A percentile compares a stretch with the other conserved stretches of the same genome.
Conservation (phyloP, 2,888 invertebrate species). For the Anoplius nigerrimus region DNA sequence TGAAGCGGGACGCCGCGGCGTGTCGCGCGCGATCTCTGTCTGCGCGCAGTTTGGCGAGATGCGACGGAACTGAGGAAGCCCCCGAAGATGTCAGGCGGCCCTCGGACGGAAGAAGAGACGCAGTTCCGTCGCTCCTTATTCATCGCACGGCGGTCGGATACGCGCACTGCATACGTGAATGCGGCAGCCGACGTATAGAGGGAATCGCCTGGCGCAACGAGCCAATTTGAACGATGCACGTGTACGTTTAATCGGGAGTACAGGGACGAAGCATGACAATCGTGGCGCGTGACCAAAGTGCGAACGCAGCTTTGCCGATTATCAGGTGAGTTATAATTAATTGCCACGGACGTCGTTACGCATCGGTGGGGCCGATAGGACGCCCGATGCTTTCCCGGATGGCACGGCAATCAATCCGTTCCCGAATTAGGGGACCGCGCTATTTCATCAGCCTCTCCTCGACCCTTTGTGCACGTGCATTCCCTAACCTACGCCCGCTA, state of each 20-base stretch:
- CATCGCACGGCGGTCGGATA: neutral
- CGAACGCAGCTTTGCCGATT: conserved; percentile 7
- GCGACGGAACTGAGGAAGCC: no score
- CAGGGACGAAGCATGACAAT: conserved; percentile 16
- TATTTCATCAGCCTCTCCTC: no score
- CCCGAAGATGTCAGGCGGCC: no score
- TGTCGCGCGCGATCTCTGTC: no score
- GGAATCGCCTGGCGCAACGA: neutral
- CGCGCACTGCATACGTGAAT: neutral
- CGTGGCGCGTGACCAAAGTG: conserved; percentile 12
- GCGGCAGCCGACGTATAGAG: neutral
- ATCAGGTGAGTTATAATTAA: conserved; percentile 12
- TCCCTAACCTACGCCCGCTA: no score
- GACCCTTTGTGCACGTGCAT: no score
- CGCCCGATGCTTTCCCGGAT: neutral
- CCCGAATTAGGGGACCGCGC: no score
- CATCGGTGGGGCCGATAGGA: no score
- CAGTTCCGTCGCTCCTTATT: no score
- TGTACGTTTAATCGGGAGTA: conserved; percentile 7
- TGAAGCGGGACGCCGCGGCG: no score
- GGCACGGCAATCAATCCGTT: neutral
- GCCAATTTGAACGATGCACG: conserved; percentile 3
- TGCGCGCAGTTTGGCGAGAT: no score
- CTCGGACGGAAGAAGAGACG: no score
- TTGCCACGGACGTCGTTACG: neutral